Conservation (phyloP, 2,113 vertebrate species). For the Acanthochromis polyacanthus region DNA sequence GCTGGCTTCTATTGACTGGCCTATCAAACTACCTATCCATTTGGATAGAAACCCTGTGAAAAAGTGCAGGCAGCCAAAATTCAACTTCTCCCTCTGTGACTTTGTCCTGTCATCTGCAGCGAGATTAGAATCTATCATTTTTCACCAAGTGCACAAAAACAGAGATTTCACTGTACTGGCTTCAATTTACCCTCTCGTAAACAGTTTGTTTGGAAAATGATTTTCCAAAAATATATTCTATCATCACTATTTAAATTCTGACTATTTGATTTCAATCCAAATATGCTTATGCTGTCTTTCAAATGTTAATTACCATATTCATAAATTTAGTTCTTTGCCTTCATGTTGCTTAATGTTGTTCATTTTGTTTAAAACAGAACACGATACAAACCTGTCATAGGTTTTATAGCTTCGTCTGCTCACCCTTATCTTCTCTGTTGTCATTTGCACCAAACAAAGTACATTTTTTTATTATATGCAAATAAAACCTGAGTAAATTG, state of each 20-base stretch:
- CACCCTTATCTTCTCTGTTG: background rate
- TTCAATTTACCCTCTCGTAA: background rate
- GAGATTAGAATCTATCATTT: conserved; percentile 45
- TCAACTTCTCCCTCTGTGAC: conserved; percentile 52
- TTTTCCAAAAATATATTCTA: too few relatives aligned
- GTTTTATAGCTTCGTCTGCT: background rate
- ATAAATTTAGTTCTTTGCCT: too few relatives aligned
- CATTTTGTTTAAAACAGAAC: background rate
- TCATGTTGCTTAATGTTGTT: too few relatives aligned
- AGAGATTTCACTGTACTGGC: background rate
- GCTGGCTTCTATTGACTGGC: conserved; percentile 82
- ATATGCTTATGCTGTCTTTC: too few relatives aligned
- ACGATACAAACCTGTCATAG: background rate
- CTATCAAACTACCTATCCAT: conserved; percentile 72
- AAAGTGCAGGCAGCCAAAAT: conserved; percentile 63
- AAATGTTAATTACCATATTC: too few relatives aligned
- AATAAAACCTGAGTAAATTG: conserved; percentile 29
- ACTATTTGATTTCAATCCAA: too few relatives aligned
- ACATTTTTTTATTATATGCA: conserved; percentile 44
- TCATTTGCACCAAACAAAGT: conserved; percentile 10
- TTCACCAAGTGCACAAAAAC: conserved; percentile 46
- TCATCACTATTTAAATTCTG: too few relatives aligned
- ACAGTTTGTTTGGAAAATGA: too few relatives aligned
- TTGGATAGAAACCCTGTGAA: conserved; percentile 64
- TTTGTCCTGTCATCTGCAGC: conserved; percentile 53